Evolutionary conservation across 2,888 invertebrate genomes (phyloP).

Genomic region (Alsophila aescularia): DNA sequence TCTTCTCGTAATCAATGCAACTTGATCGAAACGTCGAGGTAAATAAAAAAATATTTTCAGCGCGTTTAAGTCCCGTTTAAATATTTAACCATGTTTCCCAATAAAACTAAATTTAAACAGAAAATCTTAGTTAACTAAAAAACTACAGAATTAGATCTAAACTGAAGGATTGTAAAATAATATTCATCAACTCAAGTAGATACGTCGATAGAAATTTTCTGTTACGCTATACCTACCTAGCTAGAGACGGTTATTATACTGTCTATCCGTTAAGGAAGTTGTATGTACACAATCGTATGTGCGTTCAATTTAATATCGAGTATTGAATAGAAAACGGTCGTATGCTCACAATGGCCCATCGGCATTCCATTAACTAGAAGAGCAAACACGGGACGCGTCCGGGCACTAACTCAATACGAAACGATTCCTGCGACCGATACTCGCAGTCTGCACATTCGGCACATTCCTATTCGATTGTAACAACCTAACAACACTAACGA

Average conservation of each 20-base stretch:
- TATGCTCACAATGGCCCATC: conserved; percentile 73
- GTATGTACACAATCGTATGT: conserved; percentile 47
- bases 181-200: background rate
- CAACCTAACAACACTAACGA: conserved; percentile 72
- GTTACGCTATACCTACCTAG: background rate
- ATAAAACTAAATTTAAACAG: no score
- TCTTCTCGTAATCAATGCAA: no score
- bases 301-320: conserved; percentile 71
- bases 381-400: conserved; percentile 75
- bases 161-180: no score
- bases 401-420: conserved; percentile 71
- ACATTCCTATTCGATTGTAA: conserved; percentile 64
- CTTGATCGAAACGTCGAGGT: no score
- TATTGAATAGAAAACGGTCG: conserved; percentile 73
- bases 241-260: conserved; percentile 13
- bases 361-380: conserved; percentile 80
- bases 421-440: conserved; percentile 70
- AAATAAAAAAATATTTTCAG: no score
- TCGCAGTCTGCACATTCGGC: conserved; percentile 57
- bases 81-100: no score
- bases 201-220: background rate
- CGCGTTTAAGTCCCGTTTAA: no score
- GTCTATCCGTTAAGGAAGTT: conserved; percentile 53
- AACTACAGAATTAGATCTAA: no score
- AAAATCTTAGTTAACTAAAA: no score